These are phyloP conservation scores for Griposia aprilina DNA, from an alignment of 2,888 invertebrate species.

Conservation along the genomic window DNA sequence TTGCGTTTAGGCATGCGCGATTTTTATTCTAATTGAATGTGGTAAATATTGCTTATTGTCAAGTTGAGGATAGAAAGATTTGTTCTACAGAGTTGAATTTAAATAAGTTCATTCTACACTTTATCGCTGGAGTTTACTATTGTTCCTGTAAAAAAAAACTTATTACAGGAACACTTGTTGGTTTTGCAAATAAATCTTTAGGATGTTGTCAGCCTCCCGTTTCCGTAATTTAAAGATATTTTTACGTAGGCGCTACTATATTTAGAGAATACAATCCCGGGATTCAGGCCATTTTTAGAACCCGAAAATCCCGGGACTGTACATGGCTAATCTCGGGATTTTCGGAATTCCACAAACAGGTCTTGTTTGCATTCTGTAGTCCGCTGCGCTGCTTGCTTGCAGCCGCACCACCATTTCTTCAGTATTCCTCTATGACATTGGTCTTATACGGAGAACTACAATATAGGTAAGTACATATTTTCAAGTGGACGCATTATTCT, in stretches of 20 bases:
- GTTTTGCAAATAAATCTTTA: neutral
- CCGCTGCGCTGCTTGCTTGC: neutral
- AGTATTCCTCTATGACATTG: no score
- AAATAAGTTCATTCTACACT: neutral
- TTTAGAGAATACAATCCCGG: neutral
- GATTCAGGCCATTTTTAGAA: neutral
- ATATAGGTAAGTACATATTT: neutral
- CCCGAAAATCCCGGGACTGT: neutral
- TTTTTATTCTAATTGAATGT: constrained; percentile 48
- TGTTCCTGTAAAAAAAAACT: neutral
- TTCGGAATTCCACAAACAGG: neutral
- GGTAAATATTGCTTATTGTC: neutral
- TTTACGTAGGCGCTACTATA: neutral
- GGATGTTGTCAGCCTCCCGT: neutral
- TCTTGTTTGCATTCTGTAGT: neutral
- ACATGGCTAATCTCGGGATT: neutral
- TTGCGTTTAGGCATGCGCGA: constrained; percentile 51
- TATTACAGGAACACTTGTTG: no score
- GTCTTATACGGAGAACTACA: neutral
- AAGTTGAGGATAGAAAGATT: neutral
- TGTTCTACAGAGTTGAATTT: neutral
- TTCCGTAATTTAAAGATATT: neutral
- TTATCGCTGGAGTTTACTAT: neutral
- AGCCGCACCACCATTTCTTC: no score
- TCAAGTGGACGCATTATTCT: no score